phyloP scores from a whole-genome alignment of 2,797 vertebrate species.

The Melanotaenia boesemani region DNA sequence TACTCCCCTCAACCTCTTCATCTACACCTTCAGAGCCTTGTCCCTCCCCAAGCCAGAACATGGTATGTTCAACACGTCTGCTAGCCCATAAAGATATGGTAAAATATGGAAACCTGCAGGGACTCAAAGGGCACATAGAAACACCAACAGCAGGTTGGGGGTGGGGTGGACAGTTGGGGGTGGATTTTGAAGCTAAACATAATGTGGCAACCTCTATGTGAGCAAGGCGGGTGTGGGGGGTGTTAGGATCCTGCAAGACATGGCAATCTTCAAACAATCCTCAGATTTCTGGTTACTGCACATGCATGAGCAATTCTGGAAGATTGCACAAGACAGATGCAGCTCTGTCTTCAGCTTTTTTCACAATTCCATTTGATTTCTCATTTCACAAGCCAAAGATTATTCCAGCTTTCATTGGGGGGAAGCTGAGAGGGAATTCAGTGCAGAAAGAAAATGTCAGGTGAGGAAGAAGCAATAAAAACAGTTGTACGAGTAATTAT shows the following conservation, averaged over 20 bases:
- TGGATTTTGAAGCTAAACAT: slow-evolving; percentile 36
- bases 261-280: slow-evolving; percentile 57
- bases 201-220: slow-evolving; percentile 40
- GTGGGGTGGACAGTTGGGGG: slow-evolving; percentile 34
- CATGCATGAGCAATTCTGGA: slow-evolving; percentile 40
- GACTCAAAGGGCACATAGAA: slow-evolving; percentile 66
- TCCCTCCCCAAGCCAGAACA: slow-evolving; percentile 23
- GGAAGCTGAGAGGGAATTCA: neutral
- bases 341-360: slow-evolving; percentile 22
- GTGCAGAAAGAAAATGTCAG: neutral
- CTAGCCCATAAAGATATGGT: slow-evolving; percentile 67
- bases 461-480: slow-evolving; percentile 14
- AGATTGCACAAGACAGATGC: slow-evolving; percentile 35
- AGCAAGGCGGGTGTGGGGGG: slow-evolving; percentile 12
- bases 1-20: neutral
- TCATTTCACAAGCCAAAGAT: slow-evolving; percentile 44
- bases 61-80: slow-evolving; percentile 58
- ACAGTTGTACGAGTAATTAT: neutral
- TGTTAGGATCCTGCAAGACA: slow-evolving; percentile 32
- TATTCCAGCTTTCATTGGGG: slow-evolving; percentile 31
- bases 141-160: slow-evolving; percentile 51
- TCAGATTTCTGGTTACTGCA: slow-evolving; percentile 35
- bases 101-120: slow-evolving; percentile 76
- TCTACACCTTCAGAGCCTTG: neutral
- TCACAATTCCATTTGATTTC: slow-evolving; percentile 58